Conservation (phyloP, 2,113 vertebrate genomes). For the Alethe diademata region DNA sequence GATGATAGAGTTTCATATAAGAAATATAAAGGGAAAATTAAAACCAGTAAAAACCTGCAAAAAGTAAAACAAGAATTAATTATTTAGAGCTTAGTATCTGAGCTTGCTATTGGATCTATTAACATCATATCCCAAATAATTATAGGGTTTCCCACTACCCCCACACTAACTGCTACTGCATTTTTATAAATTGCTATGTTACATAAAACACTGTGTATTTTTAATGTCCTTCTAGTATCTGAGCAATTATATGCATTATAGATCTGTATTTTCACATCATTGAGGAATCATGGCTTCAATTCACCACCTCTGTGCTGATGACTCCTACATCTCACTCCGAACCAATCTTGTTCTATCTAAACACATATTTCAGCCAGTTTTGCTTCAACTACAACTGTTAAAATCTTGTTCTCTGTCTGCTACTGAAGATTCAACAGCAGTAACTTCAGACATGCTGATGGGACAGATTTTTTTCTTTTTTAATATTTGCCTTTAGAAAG, state of each 20-base stretch:
- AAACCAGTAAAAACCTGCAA: not conserved
- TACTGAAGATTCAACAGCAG: not conserved
- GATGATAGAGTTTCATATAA: not conserved
- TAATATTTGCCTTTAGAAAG: not conserved
- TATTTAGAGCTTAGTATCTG: not conserved
- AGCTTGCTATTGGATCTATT: conserved; percentile 31
- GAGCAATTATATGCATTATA: conserved; percentile 30
- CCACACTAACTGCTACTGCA: not conserved
- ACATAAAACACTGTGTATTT: conserved; percentile 33
- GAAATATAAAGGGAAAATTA: not conserved
- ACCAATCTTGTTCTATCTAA: not conserved
- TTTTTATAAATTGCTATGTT: conserved; percentile 44
- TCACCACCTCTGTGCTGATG: conserved; percentile 50
- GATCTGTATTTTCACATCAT: conserved; percentile 31
- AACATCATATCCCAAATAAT: conserved; percentile 42
- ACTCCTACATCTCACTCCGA: conserved; percentile 22
- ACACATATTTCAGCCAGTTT: conserved; percentile 31
- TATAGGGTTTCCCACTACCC: conserved; percentile 9
- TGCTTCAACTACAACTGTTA: conserved; percentile 4
- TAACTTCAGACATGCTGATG: not conserved
- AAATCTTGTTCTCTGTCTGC: not conserved
- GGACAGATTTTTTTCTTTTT: not conserved
- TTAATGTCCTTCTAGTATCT: conserved; percentile 29
- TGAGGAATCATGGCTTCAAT: conserved; percentile 44
- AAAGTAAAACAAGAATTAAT: not conserved